Evolutionary conservation across 2,797 vertebrate genomes (phyloP).

Genomic region (Parotocinclus haroldoi): DNA sequence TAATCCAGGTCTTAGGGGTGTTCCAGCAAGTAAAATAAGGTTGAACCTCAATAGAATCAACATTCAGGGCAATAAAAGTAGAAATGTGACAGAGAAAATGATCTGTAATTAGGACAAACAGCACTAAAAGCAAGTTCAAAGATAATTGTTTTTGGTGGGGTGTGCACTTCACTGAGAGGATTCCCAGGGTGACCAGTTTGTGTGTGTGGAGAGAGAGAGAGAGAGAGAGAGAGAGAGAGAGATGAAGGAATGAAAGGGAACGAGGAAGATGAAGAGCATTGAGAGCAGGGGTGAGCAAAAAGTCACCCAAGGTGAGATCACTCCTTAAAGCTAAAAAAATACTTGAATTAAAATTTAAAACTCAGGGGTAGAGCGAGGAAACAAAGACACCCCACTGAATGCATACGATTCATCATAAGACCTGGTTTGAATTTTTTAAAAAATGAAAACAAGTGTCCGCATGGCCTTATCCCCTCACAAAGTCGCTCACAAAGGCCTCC

Average conservation of each 20-base stretch:
- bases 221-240: slow-evolving; percentile 27
- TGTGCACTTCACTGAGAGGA: slow-evolving; percentile 61
- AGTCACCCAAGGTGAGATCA: slow-evolving; percentile 46
- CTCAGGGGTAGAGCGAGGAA: slow-evolving; percentile 25
- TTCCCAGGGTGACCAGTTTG: slow-evolving; percentile 60
- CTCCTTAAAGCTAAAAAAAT: slow-evolving; percentile 25
- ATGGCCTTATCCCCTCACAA: slow-evolving; percentile 44
- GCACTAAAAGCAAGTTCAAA: slow-evolving; percentile 76
- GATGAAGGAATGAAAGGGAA: slow-evolving; percentile 17
- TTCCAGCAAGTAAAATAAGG: slow-evolving; percentile 61
- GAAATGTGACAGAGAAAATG: slow-evolving; percentile 46
- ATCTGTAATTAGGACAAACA: slow-evolving; percentile 69
- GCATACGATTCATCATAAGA: slow-evolving; percentile 58
- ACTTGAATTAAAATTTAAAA: slow-evolving; percentile 17
- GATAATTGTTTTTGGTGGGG: slow-evolving; percentile 59
- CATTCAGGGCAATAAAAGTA: slow-evolving; percentile 63
- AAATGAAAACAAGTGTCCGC: slow-evolving; percentile 58
- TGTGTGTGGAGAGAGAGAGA: slow-evolving; percentile 35
- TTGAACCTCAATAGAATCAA: slow-evolving; percentile 63
- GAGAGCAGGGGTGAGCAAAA: slow-evolving; percentile 30
- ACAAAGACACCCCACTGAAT: slow-evolving; percentile 57
- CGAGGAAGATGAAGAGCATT: not conserved
- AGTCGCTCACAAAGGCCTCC: slow-evolving; percentile 46
- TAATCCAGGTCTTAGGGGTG: slow-evolving; percentile 64
- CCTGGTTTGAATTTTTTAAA: slow-evolving; percentile 33